These are phyloP conservation scores for Eidolon helvum DNA, from an alignment of 2,113 vertebrate species.

Conservation along the genomic window DNA sequence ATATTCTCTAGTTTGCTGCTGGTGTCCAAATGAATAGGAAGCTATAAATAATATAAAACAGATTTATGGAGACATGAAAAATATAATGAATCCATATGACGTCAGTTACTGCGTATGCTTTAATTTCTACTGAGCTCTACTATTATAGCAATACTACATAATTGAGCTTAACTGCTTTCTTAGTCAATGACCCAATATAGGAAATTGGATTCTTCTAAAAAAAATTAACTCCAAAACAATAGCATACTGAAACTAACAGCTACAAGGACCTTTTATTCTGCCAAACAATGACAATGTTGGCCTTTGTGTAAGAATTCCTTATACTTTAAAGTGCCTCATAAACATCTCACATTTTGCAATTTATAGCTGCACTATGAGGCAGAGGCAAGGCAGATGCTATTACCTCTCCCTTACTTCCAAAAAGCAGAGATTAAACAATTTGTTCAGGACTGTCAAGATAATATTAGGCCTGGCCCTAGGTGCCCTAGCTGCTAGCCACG, in stretches of 20 bases:
- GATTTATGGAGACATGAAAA: constrained; percentile 23
- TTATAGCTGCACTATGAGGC: neutral
- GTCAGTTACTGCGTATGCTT: constrained; percentile 12
- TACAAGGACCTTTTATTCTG: constrained; percentile 9
- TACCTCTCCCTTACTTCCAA: neutral
- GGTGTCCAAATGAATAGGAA: neutral
- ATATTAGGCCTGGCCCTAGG: neutral
- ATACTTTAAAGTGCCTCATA: neutral
- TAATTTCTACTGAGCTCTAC: constrained; percentile 21
- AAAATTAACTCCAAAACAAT: constrained; percentile 41
- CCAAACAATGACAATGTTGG: neutral
- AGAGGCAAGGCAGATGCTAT: neutral
- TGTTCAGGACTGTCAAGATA: neutral
- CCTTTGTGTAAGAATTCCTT: neutral
- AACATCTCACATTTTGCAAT: neutral
- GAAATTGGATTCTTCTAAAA: constrained; percentile 58
- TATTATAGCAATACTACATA: constrained; percentile 23
- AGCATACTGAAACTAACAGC: neutral
- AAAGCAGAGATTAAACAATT: neutral
- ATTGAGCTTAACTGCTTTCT: constrained; percentile 55
- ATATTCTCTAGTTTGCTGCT: neutral
- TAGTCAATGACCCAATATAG: constrained; percentile 41
- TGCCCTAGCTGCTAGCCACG: neutral
- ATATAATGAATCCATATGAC: constrained; percentile 41
- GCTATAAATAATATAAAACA: constrained; percentile 49